Conservation (phyloP, 2,797 vertebrate genomes). For the Thamnophis elegans region DNA sequence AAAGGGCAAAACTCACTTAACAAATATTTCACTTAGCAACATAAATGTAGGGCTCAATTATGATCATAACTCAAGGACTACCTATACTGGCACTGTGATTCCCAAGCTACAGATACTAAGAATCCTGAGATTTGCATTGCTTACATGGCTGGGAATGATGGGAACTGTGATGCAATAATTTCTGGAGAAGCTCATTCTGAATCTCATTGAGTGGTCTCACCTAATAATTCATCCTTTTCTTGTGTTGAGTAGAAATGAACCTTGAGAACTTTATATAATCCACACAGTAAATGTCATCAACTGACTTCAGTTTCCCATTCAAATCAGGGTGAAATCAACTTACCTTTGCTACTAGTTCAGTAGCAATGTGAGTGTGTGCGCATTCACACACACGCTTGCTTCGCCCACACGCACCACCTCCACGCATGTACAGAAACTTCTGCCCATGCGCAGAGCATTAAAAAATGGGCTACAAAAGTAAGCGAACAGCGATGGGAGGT, state of each 20-base stretch:
- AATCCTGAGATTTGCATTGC: not conserved
- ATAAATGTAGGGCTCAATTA: not conserved
- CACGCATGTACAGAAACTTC: too few relatives aligned
- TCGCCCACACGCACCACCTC: too few relatives aligned
- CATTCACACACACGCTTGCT: too few relatives aligned
- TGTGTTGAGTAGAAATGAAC: not conserved
- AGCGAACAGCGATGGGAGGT: too few relatives aligned
- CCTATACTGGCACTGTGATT: not conserved
- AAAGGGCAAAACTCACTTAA: not conserved
- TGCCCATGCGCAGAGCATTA: too few relatives aligned
- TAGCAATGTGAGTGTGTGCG: too few relatives aligned
- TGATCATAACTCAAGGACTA: not conserved
- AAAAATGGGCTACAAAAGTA: too few relatives aligned
- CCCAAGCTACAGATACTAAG: not conserved
- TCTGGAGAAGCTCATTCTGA: not conserved
- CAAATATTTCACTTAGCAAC: not conserved
- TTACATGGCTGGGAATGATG: not conserved
- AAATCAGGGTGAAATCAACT: not conserved
- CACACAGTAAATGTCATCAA: not conserved
- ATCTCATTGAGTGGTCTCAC: not conserved
- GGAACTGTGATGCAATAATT: not conserved
- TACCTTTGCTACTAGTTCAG: too few relatives aligned
- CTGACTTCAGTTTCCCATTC: not conserved
- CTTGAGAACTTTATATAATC: not conserved
- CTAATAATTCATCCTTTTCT: not conserved